Base-by-base conservation (phyloP, 1,140 invertebrate species). In the Aphis craccivora region DNA sequence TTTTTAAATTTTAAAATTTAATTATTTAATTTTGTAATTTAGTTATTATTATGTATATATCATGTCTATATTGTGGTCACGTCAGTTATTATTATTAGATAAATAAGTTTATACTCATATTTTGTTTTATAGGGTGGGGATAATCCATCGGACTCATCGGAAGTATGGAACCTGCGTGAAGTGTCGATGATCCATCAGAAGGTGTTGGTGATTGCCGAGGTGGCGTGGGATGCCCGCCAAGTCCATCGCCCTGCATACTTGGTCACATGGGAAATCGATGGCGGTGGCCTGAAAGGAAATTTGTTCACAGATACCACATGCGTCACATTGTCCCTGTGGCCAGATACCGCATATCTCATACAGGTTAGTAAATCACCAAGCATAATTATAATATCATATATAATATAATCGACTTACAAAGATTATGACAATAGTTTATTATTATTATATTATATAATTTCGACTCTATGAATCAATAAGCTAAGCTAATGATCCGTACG, bases 251-350 rank as follows among this genome's bases (percentile, higher is more conserved):
- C 93, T 37, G 93, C 91, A 3, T 98, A 97, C 95, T 96, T 98
- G 94, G 97, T 98, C 90, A 97, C 97, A 81, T 98, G 97, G 97
- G 97, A 98, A 96, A 97, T 97, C 20, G 97, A 97, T 94, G 97
- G 97, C 84, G 97, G 97, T 87, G 97, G 97, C 55, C 95, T 98
- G n/a, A 97, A 97, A 95, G 97, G 97, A 89, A 97, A 98, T 95
- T 96, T 98, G n/a, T 97, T 97, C 94, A 98, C 97, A 45, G 97
- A 97, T 94, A 97, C 97, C 1, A 97, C 97, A 76, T 96, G 96
- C 94, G 97, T 97, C 51, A 97, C 97, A 81, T 95, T 98, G 81
- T 97, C 97, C 43, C 95, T 98, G 43, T 97, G 97, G 97, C 97
- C 97, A 25, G 97, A 97, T 94, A 97, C 97, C 30, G 96, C 97